These are phyloP conservation scores for Euproctis similis DNA, from an alignment of 2,888 invertebrate genomes.

Conservation along the genomic window DNA sequence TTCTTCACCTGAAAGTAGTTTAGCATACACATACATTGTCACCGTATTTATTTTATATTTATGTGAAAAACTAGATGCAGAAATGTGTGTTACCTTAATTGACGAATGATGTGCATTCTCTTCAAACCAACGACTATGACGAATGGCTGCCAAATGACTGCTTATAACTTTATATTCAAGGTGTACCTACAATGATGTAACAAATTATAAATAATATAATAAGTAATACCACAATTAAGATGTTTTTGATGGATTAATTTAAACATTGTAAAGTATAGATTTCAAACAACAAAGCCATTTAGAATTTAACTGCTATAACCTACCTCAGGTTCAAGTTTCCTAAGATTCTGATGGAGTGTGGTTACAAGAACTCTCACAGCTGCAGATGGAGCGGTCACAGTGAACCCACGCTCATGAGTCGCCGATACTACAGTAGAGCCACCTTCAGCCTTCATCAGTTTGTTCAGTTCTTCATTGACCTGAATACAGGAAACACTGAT, in stretches of 20 bases:
- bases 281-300: no score
- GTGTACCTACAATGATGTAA: constrained; percentile 65
- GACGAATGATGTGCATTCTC: constrained; percentile 98
- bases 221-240: background rate
- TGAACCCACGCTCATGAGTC: constrained; percentile 82
- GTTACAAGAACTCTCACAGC: constrained; percentile 93
- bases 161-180: constrained; percentile 85
- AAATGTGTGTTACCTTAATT: constrained; percentile 84
- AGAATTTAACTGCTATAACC: no score
- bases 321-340: constrained; percentile 92
- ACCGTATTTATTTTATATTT: no score
- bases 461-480: constrained; percentile 89
- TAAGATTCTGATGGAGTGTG: constrained; percentile 94
- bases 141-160: constrained; percentile 93
- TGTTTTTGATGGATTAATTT: background rate
- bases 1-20: no score
- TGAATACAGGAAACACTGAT: no score
- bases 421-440: constrained; percentile 35
- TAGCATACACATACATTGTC: no score
- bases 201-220: background rate
- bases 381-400: constrained; percentile 88
- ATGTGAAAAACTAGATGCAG: no score
- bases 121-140: constrained; percentile 98
- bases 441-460: constrained; percentile 64
- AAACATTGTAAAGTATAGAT: no score